A percentile compares a stretch with the other conserved stretches of the same genome.
Conservation (phyloP, 2,797 vertebrate genomes). For the Cryptoprocta ferox region DNA sequence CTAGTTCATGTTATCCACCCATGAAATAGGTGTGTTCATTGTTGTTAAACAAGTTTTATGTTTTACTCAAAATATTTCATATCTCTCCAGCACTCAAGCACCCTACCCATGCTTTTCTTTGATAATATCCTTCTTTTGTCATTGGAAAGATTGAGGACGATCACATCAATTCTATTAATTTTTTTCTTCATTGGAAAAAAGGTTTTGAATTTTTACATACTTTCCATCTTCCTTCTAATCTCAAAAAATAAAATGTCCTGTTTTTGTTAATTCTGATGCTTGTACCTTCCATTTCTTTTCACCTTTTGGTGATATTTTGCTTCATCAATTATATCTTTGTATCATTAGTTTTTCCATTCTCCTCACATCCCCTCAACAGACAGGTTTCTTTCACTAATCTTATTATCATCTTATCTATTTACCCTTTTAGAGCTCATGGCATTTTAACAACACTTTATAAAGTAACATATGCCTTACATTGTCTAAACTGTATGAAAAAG, state of each 20-base stretch:
- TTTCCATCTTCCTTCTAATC: not conserved
- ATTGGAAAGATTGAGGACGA: not conserved
- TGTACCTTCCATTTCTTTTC: not conserved
- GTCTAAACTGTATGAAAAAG: not conserved
- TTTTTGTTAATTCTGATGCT: not conserved
- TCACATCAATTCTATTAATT: not conserved
- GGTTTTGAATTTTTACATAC: not conserved
- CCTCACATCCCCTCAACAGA: not conserved
- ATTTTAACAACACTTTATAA: not conserved
- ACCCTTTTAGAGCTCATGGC: not conserved
- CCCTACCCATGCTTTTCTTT: not conserved
- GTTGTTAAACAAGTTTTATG: conserved; percentile 10
- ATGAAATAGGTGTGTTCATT: not conserved
- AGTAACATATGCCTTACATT: not conserved
- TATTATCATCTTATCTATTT: not conserved
- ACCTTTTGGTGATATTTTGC: not conserved
- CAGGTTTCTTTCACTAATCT: not conserved
- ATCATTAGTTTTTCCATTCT: not conserved
- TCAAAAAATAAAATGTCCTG: not conserved
- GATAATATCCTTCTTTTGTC: not conserved
- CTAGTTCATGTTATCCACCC: not conserved
- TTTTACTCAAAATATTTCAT: not conserved
- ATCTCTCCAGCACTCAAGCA: not conserved
- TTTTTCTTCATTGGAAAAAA: not conserved
- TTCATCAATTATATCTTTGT: not conserved